phyloP scores from a whole-genome alignment of 1,140 invertebrate species.

The Steinernema feltiae region DNA sequence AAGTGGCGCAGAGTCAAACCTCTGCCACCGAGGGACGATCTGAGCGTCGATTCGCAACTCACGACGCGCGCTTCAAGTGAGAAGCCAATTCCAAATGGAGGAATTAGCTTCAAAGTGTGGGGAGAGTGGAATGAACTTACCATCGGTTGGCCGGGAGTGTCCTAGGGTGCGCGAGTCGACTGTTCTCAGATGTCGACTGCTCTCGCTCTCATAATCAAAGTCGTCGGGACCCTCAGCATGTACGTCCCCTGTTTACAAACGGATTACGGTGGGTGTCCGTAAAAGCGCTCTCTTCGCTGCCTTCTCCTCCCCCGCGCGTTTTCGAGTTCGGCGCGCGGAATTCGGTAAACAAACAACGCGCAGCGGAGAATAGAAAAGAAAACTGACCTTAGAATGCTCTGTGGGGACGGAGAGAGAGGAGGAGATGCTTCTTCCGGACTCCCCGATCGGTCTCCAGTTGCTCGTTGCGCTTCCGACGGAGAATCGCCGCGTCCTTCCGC shows the following conservation, averaged over 20 bases:
- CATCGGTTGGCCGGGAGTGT: background rate
- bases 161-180: background rate
- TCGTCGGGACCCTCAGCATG: background rate
- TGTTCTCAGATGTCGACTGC: background rate
- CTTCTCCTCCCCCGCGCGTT: background rate
- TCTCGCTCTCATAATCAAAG: background rate
- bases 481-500: background rate
- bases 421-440: background rate
- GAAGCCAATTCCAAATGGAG: no score
- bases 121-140: no score
- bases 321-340: background rate
- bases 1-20: background rate
- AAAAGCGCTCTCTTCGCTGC: background rate
- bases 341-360: background rate
- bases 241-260: background rate
- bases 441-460: background rate
- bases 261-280: conserved; percentile 9
- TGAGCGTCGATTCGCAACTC: background rate
- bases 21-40: background rate
- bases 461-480: background rate
- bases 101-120: no score
- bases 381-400: no score
- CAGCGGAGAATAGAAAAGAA: no score
- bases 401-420: background rate
- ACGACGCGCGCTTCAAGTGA: no score